Percentiles rank a stretch among this genome's conserved stretches.
These are phyloP conservation scores for Eriosoma lanigerum DNA, from an alignment of 1,140 invertebrate species.

Conservation along the genomic window DNA sequence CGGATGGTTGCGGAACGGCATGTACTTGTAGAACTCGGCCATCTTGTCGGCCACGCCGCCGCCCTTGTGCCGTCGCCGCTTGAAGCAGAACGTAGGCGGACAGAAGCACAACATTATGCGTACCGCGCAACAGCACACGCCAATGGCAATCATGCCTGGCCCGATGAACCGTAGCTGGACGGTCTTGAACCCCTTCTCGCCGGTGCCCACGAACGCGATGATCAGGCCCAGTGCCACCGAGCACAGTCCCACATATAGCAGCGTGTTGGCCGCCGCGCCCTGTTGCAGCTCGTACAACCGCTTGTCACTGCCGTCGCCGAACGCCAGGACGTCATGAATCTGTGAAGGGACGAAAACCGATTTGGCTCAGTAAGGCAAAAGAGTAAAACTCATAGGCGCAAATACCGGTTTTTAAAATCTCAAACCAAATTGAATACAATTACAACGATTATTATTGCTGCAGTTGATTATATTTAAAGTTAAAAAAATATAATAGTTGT, in stretches of 20 bases:
- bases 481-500: too few species aligned
- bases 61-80: constrained; percentile 53
- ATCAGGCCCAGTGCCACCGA: constrained; percentile 79
- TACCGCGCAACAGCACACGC: constrained; percentile 65
- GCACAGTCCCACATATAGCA: constrained; percentile 81
- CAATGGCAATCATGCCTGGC: constrained; percentile 69
- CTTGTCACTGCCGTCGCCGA: constrained; percentile 62
- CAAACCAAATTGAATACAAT: too few species aligned
- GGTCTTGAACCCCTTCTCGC: constrained; percentile 86
- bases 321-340: constrained; percentile 72
- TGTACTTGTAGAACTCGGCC: constrained; percentile 56
- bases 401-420: too few species aligned
- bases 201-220: constrained; percentile 84
- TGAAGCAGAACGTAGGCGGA: constrained; percentile 62
- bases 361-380: too few species aligned
- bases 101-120: constrained; percentile 66
- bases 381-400: too few species aligned
- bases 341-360: too few species aligned
- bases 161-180: constrained; percentile 79
- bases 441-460: too few species aligned
- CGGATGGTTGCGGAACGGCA: constrained; percentile 54
- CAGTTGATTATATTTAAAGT: too few species aligned
- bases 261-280: constrained; percentile 71
- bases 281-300: constrained; percentile 61
- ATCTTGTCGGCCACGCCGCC: constrained; percentile 12